Percentiles rank a stretch among this genome's conserved stretches.
phyloP scores from a whole-genome alignment of 2,888 invertebrate genomes.

The Sturmia bella region DNA sequence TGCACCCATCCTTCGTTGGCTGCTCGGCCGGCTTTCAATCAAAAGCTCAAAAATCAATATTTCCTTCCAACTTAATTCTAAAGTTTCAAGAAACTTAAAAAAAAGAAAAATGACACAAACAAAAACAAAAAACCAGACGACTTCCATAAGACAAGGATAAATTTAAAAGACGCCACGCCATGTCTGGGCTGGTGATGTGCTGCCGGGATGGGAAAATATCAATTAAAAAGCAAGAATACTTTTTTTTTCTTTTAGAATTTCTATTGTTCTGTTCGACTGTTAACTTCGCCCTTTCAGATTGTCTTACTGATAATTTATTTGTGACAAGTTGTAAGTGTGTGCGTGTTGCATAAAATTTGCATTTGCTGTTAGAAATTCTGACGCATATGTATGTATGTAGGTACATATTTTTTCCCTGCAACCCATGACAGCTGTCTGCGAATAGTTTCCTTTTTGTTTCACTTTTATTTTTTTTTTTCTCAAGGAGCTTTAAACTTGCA shows the following conservation, averaged over 20 bases:
- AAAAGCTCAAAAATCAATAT: neutral
- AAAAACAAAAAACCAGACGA: neutral
- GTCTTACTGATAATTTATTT: neutral
- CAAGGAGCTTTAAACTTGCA: conserved; percentile 21
- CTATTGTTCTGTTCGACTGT: neutral
- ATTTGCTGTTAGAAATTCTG: conserved; percentile 36
- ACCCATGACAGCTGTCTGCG: conserved; percentile 44
- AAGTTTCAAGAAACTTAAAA: conserved; percentile 29
- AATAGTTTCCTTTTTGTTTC: conserved; percentile 31
- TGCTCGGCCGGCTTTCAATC: neutral
- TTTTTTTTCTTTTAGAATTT: neutral
- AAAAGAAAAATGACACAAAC: conserved; percentile 5
- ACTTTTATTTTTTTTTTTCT: conserved; percentile 15
- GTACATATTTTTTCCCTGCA: neutral
- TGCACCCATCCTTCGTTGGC: neutral
- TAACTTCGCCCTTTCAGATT: neutral
- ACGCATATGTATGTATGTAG: no score
- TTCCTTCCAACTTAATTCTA: neutral
- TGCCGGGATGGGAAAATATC: conserved; percentile 49
- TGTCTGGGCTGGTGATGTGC: conserved; percentile 30
- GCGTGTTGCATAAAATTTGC: conserved; percentile 21
- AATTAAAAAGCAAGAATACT: conserved; percentile 19
- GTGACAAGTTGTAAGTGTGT: conserved; percentile 14
- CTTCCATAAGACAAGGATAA: conserved; percentile 27
- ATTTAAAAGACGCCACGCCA: conserved; percentile 33